Evolutionary conservation across 2,113 vertebrate species (phyloP).

Genomic region (Notiomystis cincta): DNA sequence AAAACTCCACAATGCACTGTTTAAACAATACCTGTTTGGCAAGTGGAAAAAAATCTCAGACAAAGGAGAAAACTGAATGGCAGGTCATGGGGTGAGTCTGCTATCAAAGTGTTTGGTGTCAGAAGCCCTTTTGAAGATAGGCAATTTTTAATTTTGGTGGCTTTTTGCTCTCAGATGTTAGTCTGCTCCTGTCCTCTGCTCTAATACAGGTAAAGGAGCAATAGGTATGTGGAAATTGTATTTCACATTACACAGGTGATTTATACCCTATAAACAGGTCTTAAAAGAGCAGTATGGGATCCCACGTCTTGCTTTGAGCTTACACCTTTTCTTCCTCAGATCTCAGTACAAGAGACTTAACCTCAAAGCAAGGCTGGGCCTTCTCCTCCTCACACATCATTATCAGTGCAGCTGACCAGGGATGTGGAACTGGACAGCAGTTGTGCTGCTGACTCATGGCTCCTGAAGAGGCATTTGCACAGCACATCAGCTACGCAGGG

Average conservation of each 20-base stretch:
- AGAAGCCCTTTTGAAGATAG: not conserved
- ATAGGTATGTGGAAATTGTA: not conserved
- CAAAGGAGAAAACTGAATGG: not conserved
- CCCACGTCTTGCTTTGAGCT: not conserved
- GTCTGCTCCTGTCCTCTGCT: not conserved
- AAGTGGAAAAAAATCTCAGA: not conserved
- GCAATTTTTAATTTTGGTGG: not conserved
- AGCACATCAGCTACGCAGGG: not conserved
- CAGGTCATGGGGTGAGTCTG: not conserved
- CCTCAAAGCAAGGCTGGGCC: not conserved
- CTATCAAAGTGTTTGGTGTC: not conserved
- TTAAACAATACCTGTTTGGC: not conserved
- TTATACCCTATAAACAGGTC: not conserved
- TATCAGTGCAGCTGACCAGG: not conserved
- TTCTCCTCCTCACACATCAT: not conserved
- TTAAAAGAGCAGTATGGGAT: not conserved
- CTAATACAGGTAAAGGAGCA: not conserved
- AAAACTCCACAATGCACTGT: not conserved
- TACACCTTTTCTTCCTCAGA: not conserved
- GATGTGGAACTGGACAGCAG: not conserved
- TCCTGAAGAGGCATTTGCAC: not conserved
- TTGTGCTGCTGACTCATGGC: rapidly evolving
- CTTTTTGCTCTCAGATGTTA: not conserved
- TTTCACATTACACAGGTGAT: not conserved
- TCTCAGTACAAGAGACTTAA: not conserved